A percentile compares a stretch with the other conserved stretches of the same genome.
phyloP scores from a whole-genome alignment of 2,797 vertebrate genomes.

The Sandelia bainsii region DNA sequence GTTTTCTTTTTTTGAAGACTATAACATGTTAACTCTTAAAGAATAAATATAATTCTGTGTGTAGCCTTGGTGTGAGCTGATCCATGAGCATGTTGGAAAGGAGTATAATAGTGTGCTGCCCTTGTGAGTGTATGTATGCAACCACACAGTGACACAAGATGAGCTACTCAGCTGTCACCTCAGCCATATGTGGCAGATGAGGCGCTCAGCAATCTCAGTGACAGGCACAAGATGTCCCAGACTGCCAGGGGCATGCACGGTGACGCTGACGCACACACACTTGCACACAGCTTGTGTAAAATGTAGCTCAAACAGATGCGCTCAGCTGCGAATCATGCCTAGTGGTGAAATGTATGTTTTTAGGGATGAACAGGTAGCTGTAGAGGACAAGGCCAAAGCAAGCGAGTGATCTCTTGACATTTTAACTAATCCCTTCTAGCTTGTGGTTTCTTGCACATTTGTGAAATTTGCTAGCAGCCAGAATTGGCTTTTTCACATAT shows the following conservation, averaged over 20 bases:
- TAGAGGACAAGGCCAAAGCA: slow-evolving; percentile 71
- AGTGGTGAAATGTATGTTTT: slow-evolving; percentile 91
- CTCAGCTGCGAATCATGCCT: slow-evolving; percentile 89
- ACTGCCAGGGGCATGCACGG: slow-evolving; percentile 87
- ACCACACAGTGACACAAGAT: slow-evolving; percentile 32
- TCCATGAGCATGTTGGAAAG: slow-evolving; percentile 36
- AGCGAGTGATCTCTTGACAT: slow-evolving; percentile 92
- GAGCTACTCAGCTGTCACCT: slow-evolving; percentile 78
- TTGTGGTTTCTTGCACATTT: slow-evolving; percentile 91
- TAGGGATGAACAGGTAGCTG: slow-evolving; percentile 95
- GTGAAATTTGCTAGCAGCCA: slow-evolving; percentile 93
- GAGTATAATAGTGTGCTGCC: slow-evolving; percentile 37
- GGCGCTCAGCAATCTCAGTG: slow-evolving; percentile 87
- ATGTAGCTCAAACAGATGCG: slow-evolving; percentile 70
- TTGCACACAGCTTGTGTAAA: slow-evolving; percentile 55
- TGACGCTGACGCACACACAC: slow-evolving; percentile 59
- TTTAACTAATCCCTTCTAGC: slow-evolving; percentile 95
- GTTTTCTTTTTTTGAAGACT: no score
- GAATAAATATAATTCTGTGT: slow-evolving; percentile 9
- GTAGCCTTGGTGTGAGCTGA: slow-evolving; percentile 38
- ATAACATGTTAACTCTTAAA: not conserved
- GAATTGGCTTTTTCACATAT: slow-evolving; percentile 99
- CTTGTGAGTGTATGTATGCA: slow-evolving; percentile 17
- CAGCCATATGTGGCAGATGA: slow-evolving; percentile 72
- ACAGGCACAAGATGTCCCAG: slow-evolving; percentile 93